Evolutionary conservation across 2,797 vertebrate genomes (phyloP), one percentile per base, ranked within the genome.

Genomic region (Gallinago nigripennis): DNA sequence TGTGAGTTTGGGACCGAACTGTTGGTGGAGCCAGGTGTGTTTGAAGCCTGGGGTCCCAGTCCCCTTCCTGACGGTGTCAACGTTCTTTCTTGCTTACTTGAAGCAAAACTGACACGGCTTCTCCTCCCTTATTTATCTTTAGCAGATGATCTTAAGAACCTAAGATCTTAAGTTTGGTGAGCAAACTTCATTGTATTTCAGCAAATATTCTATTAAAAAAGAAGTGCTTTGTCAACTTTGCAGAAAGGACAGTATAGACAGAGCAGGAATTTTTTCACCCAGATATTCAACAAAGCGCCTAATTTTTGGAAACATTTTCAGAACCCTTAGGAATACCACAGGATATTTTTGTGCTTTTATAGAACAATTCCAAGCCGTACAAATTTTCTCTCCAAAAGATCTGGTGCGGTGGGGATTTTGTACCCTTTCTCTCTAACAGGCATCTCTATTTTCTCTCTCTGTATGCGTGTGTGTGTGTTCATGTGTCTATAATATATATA

Each of bases 1-100:
- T 43, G 64, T 4, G 57, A 66, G 17, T 31, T n/a, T 12, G 41
- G 61, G 28, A n/a, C 27, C 0, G 0, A 64, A 5, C 20, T 58
- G 35, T 57, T 2, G 8, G 1, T 5, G 33, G 28, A 82, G 28
- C 45, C 1, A 19, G 25, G 35, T 0, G 0, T 12, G 18, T 31
- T 69, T 30, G 2, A 63, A 87, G 37, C 8, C 11, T 5, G 33
- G 48, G 77, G 35, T 30, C 30, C 75, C 23, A 3, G 0, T 31
- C 64, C 41, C 43, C 21, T 2, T 73, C 88, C 63, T 54, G 46
- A 0, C 24, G 20, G 27, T 54, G 43, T 48, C 58, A 12, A 0
- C n/a, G 33, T n/a, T 72, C 28, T 72, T 72, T 82, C 56, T 86
- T 37, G 9, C 57, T 56, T 14, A 24, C 43, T n/a, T 20, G 51